Evolutionary conservation across 1,140 invertebrate genomes (phyloP).

Genomic region (Microplitis mediator): DNA sequence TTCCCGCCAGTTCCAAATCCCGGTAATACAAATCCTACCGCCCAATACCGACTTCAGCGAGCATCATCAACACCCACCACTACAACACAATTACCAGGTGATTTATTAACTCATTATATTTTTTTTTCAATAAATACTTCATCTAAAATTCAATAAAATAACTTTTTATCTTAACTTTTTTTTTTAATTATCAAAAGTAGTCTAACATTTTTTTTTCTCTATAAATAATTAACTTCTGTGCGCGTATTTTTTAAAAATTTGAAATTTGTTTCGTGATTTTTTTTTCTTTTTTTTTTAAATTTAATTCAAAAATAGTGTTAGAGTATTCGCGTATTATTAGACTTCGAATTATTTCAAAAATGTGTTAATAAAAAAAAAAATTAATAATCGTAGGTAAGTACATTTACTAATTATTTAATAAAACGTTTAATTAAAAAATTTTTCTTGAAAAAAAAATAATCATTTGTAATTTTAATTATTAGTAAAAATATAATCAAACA

Average conservation of each 20-base stretch:
- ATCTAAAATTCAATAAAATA: too few relatives aligned
- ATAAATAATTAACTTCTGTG: too few relatives aligned
- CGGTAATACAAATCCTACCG: slow-evolving; percentile 61
- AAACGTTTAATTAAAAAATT: not conserved
- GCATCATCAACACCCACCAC: slow-evolving; percentile 70
- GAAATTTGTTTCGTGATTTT: not conserved
- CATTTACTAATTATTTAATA: not conserved
- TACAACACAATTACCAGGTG: slow-evolving; percentile 73
- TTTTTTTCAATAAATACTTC: not conserved
- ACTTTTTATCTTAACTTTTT: too few relatives aligned
- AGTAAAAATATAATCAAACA: not conserved
- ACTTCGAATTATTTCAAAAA: not conserved
- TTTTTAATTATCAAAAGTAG: too few relatives aligned
- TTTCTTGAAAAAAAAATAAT: not conserved
- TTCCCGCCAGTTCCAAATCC: slow-evolving; percentile 65
- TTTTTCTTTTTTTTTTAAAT: slow-evolving; percentile 9
- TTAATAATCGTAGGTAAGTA: slow-evolving; percentile 8
- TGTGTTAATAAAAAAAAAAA: not conserved
- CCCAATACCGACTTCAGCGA: slow-evolving; percentile 68
- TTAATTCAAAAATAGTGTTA: not conserved
- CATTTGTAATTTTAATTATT: not conserved
- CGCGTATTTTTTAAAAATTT: too few relatives aligned
- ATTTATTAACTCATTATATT: slow-evolving; percentile 28
- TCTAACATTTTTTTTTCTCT: too few relatives aligned
- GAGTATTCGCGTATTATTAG: not conserved